Percentiles rank a stretch among this genome's conserved stretches.
These are phyloP conservation scores for Saturnia pavonia DNA, from an alignment of 2,888 invertebrate species.

Conservation along the genomic window DNA sequence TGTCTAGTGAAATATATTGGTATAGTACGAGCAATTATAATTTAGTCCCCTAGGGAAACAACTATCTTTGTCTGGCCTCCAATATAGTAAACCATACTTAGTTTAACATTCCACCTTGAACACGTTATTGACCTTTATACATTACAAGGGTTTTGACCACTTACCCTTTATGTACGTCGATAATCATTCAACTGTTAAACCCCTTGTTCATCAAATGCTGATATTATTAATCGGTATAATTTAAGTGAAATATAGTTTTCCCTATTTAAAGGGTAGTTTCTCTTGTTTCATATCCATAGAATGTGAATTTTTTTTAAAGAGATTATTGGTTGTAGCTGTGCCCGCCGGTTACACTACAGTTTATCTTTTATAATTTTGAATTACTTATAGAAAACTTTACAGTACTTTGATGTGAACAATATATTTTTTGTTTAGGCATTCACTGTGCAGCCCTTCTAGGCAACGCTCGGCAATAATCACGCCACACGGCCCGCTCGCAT, in stretches of 20 bases:
- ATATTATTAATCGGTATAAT: background rate
- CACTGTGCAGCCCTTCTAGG: no score
- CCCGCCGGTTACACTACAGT: no score
- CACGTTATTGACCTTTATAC: background rate
- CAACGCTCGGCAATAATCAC: no score
- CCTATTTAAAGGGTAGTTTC: background rate
- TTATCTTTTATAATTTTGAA: no score
- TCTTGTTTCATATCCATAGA: background rate
- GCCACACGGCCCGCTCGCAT: no score
- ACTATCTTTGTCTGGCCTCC: background rate
- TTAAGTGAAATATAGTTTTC: background rate
- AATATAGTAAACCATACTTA: background rate
- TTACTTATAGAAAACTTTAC: no score
- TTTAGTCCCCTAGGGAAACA: background rate
- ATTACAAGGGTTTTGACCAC: background rate
- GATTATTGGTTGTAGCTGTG: no score
- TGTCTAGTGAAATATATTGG: no score
- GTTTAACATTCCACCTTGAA: background rate
- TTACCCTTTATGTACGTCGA: background rate
- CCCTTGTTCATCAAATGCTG: background rate
- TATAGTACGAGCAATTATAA: background rate
- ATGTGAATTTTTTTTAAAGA: background rate
- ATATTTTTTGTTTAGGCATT: no score
- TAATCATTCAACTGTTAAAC: slow-evolving; percentile 2
- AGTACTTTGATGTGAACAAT: no score